Conservation (phyloP, 2,888 invertebrate genomes). For the Harmothoe impar region DNA sequence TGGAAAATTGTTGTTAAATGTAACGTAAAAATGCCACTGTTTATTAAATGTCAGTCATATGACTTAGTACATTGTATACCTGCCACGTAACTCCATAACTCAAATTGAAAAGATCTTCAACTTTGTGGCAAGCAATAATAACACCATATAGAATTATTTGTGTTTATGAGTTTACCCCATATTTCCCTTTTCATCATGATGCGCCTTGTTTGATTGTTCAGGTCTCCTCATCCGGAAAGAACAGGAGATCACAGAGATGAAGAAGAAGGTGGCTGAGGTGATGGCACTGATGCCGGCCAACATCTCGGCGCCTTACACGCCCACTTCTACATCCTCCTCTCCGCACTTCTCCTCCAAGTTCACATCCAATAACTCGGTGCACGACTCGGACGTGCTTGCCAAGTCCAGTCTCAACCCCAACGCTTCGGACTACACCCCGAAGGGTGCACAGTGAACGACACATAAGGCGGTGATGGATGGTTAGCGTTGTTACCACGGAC, state of each 20-base stretch:
- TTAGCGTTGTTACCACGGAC: constrained; percentile 22
- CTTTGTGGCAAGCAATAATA: no score
- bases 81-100: no score
- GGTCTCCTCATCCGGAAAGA: constrained; percentile 92
- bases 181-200: no score
- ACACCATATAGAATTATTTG: no score
- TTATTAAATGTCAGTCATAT: no score
- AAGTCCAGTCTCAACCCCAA: constrained; percentile 91
- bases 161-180: no score
- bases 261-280: constrained; percentile 95
- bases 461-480: background rate
- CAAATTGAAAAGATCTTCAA: no score
- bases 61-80: no score
- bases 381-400: constrained; percentile 74
- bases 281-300: constrained; percentile 92
- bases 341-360: constrained; percentile 74
- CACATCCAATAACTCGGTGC: constrained; percentile 12
- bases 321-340: constrained; percentile 51
- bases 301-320: constrained; percentile 66
- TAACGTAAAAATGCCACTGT: background rate
- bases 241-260: constrained; percentile 94
- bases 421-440: constrained; percentile 95
- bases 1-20: background rate
- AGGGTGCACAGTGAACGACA: constrained; percentile 43
- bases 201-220: no score